Evolutionary conservation across 2,113 vertebrate genomes (phyloP), one percentile per base, ranked within the genome.

Genomic region (Corynorhinus townsendii): DNA sequence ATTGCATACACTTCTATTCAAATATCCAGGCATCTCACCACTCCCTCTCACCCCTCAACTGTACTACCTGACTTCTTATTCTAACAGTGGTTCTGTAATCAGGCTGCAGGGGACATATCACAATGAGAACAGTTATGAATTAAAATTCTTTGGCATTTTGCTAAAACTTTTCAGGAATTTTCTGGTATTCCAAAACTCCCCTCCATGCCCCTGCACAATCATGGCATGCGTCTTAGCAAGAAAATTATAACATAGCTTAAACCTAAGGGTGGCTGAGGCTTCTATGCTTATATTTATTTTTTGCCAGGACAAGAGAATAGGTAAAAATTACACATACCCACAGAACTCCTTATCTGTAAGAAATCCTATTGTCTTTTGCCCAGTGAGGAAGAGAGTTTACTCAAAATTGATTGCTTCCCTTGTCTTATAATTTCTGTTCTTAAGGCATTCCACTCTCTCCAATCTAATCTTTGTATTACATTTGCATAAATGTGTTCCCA

Each of bases 401-500:
- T 91, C 72, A 89, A 90, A 94, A 85, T 91, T 94, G 86, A 94
- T 95, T 85, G 54, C 54, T 86, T 93, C 15, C 20, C 88, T 96
- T 90, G 62, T 90, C 38, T 92, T 80, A 87, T 75, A 90, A 92
- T 94, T 94, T 94, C 59, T 95, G 22, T 75, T 92, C 66, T 88
- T 90, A 94, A 94, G 35, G 52, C 59, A 72, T 30, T 54, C 0
- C 2, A 59, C 45, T 85, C 8, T 69, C 35, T 90, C 33, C 47
- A 95, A 56, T 73, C 38, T 83, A 94, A 62, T 92, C 80, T 86
- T 45, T 82, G 33, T 82, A 79, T 92, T 69, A 3, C 7, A 90
- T 95, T 92, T 96, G 87, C 81, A 92, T 96, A 90, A 40, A 87
- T 92, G 83, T 96, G 52, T 84, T 77, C 30, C n/a, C 40, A 35